Evolutionary conservation across 2,797 vertebrate species (phyloP).

Genomic region (Rachycentron canadum): DNA sequence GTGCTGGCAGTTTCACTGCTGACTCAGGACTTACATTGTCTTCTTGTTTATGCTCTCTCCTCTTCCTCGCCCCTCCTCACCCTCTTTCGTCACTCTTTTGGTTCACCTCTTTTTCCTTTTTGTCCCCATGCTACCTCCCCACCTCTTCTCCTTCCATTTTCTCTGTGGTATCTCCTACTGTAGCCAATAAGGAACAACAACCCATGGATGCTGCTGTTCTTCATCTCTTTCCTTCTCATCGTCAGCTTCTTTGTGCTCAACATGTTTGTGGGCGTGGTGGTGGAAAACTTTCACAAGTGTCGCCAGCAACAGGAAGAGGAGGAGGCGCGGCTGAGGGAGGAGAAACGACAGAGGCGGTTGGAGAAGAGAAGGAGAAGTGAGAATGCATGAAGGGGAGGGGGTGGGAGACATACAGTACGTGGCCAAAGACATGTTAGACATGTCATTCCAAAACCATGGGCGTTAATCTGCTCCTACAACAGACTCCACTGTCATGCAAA

Average conservation of each 20-base stretch:
- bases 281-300: slow-evolving; percentile 99
- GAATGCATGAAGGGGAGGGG: slow-evolving; percentile 15
- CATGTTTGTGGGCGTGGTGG: slow-evolving; percentile 98
- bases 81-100: slow-evolving; percentile 42
- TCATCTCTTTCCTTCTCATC: slow-evolving; percentile 99
- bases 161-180: slow-evolving; percentile 1
- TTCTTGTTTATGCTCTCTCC: slow-evolving; percentile 63
- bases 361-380: slow-evolving; percentile 80
- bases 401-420: not conserved
- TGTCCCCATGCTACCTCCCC: slow-evolving; percentile 24
- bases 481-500: not conserved
- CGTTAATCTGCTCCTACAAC: not conserved
- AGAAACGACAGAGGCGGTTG: slow-evolving; percentile 87
- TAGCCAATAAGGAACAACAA: slow-evolving; percentile 95
- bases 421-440: slow-evolving; percentile 16
- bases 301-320: slow-evolving; percentile 97
- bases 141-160: slow-evolving; percentile 41
- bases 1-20: slow-evolving; percentile 68
- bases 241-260: slow-evolving; percentile 99
- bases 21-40: slow-evolving; percentile 79
- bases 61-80: slow-evolving; percentile 37
- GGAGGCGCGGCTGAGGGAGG: slow-evolving; percentile 92
- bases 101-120: slow-evolving; percentile 34
- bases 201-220: slow-evolving; percentile 98
- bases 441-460: not conserved